Conservation (phyloP, 2,113 vertebrate genomes). For the Cynocephalus volans region DNA sequence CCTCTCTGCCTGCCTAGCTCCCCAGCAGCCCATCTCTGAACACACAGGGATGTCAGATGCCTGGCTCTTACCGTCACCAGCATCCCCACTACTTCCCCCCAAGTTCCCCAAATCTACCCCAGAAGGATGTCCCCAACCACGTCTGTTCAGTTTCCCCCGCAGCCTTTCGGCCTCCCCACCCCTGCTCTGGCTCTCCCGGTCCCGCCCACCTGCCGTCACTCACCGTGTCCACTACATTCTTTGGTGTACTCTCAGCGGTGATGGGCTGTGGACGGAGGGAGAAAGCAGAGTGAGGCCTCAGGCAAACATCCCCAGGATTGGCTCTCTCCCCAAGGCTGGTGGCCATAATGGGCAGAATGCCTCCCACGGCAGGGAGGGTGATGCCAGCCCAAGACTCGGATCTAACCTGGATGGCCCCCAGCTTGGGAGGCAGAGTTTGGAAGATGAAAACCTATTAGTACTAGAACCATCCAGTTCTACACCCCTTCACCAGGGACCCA, state of each 20-base stretch:
- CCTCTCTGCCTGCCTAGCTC: neutral
- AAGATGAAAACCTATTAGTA: neutral
- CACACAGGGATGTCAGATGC: neutral
- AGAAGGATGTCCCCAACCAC: neutral
- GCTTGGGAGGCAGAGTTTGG: neutral
- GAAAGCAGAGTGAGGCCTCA: neutral
- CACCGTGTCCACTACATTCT: slow-evolving; percentile 82
- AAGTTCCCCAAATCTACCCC: neutral
- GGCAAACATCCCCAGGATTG: neutral
- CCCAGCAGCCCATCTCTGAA: neutral
- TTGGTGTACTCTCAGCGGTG: slow-evolving; percentile 46
- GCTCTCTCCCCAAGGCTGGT: neutral
- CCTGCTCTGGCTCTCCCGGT: neutral
- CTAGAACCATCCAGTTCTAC: neutral
- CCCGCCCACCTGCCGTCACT: neutral
- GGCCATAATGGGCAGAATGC: neutral
- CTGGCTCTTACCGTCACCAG: neutral
- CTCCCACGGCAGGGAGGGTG: neutral
- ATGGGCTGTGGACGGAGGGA: slow-evolving; percentile 75
- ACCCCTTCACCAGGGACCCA: too few relatives aligned
- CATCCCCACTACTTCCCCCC: neutral
- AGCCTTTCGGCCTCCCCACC: neutral
- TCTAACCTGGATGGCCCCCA: neutral
- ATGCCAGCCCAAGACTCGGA: neutral
- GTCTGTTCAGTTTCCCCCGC: neutral